Percentiles rank a stretch among this genome's conserved stretches.
Evolutionary conservation across 2,888 invertebrate species (phyloP).

Genomic region (Pristionchus arcanus): DNA sequence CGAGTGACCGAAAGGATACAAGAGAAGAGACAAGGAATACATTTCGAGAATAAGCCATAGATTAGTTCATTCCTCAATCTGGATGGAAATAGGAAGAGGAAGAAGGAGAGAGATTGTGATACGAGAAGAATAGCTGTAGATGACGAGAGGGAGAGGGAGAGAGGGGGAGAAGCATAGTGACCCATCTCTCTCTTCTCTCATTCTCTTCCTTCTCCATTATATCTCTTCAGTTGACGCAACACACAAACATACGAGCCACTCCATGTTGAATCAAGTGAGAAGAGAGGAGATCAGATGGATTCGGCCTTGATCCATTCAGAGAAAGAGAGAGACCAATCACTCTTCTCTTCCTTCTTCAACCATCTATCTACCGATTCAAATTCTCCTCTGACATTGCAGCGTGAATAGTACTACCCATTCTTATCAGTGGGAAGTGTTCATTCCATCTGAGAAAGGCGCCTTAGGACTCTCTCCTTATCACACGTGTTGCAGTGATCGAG

Average conservation of each 20-base stretch:
- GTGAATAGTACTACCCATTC: background rate
- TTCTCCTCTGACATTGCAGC: background rate
- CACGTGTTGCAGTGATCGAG: background rate
- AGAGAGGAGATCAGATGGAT: slow-evolving; percentile 4
- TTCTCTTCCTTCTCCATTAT: background rate
- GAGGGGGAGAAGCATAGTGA: slow-evolving; percentile 11
- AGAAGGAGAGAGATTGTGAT: background rate
- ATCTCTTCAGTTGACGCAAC: background rate
- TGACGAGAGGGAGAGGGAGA: background rate
- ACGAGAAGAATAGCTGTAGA: slow-evolving; percentile 15
- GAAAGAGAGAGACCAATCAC: background rate
- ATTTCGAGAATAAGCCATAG: slow-evolving; percentile 8
- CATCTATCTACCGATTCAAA: background rate
- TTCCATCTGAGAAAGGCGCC: slow-evolving; percentile 6
- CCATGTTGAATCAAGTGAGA: slow-evolving; percentile 15
- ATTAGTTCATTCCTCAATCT: background rate
- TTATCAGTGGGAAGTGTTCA: background rate
- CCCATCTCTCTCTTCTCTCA: background rate
- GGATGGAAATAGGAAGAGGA: background rate
- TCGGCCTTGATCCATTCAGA: background rate
- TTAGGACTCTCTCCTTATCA: background rate
- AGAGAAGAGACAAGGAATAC: background rate
- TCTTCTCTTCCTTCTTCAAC: background rate
- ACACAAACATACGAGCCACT: slow-evolving; percentile 22
- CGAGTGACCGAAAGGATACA: slow-evolving; percentile 12